phyloP scores from a whole-genome alignment of 1,140 invertebrate species.

The Forficula auricularia region DNA sequence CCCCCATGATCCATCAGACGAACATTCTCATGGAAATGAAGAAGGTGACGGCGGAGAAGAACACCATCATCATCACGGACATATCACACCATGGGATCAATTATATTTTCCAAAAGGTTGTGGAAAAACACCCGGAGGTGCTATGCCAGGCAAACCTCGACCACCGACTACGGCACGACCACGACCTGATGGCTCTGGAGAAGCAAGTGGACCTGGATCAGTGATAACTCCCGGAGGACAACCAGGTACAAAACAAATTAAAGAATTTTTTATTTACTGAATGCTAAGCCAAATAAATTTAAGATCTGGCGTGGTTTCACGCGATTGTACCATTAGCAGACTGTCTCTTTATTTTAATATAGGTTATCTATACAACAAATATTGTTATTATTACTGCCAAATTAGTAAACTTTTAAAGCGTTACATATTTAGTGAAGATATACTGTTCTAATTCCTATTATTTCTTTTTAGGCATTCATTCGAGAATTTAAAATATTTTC shows the following conservation, averaged over 20 bases:
- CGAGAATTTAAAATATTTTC: no score
- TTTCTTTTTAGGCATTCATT: no score
- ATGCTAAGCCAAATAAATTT: no score
- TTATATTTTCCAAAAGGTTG: constrained; percentile 43
- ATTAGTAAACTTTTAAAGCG: no score
- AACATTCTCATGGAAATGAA: constrained; percentile 11
- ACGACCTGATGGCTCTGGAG: constrained; percentile 14
- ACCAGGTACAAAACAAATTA: background rate
- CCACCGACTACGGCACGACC: constrained; percentile 10
- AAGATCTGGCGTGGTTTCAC: no score
- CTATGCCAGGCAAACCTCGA: constrained; percentile 9
- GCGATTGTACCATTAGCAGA: no score
- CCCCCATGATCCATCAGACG: constrained; percentile 17
- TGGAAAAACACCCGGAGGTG: constrained; percentile 25
- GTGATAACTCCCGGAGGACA: constrained; percentile 2
- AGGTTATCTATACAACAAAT: no score
- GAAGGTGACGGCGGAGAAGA: constrained; percentile 1
- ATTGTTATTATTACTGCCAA: no score
- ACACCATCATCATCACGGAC: constrained; percentile 30
- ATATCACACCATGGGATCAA: constrained; percentile 36
- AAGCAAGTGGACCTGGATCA: constrained; percentile 19
- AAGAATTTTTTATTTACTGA: background rate
- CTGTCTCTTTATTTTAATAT: no score
- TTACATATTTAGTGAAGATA: no score
- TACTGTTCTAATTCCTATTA: no score